Base-by-base conservation (phyloP, 2,888 invertebrate genomes). In the Hydrotaea diabolus region DNA sequence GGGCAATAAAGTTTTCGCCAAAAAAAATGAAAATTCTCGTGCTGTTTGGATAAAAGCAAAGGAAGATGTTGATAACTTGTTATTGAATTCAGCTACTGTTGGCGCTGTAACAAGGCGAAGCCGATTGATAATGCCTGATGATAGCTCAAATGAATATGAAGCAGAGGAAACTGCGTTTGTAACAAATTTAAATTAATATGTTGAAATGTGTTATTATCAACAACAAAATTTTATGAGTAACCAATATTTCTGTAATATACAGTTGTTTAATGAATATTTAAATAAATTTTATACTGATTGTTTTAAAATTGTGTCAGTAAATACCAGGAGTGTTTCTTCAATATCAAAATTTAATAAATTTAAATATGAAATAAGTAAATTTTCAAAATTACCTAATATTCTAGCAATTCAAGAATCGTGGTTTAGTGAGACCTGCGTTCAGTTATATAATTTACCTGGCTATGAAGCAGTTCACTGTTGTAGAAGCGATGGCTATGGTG, bases 271-370 rank as follows among this genome's bases (percentile, higher is more conserved):
- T 69, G 5, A 23, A 15, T n/a, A 46, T 21, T n/a, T 69, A 4
- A 46, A 23, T 43, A 46, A 2, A 19, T 17, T 21, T 11, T 9
- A 64, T 39, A 43, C 11, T 57, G 26, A 69, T 69, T 46, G 11
- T 66, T 19, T 66, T 17, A 39, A 66, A 19, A 43, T 23, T 15
- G 1, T 46, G 0, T 69, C 69, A 15, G 4, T 69, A 7, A 69
- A 69, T 23, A 19, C 23, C n/a, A n/a, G n/a, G n/a, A n/a, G n/a
- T n/a, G n/a, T n/a, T 69, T 69, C 69, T 15, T 69, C 69, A n/a
- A 23, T 46, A 15, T 23, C 23, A 46, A 69, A 23, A 23, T 69
- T 69, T 69, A 69, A 69, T 23, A 31, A 23, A 23, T 69, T 69
- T 69, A 31, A 46, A 23, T 4, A 21, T 23, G 69, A 69, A 69